Evolutionary conservation across 1,140 invertebrate genomes (phyloP), one percentile per base, ranked within the genome.

Genomic region (Eriosoma lanigerum): DNA sequence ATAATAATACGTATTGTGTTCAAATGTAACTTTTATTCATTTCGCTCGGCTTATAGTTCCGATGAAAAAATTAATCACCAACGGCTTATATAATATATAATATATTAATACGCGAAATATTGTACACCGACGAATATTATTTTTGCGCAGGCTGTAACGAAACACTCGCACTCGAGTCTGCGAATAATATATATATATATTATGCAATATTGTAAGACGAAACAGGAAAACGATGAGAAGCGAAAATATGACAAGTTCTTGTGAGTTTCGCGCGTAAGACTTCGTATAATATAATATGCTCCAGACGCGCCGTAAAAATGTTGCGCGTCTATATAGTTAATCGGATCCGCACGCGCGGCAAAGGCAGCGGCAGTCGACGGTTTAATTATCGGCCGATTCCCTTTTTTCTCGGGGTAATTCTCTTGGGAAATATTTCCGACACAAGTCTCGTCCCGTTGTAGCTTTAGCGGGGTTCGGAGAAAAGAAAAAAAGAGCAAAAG

Each of bases 311-410:
- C n/a, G 73, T 60, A 76, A 76, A 78, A 78, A 78, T 58, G 21
- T 78, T 56, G 75, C 54, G 54, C 32, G 32, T 29, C 29, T 1
- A n/a, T 6, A 21, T 13, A 32, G 38, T 78, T 78, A 78, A 78
- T 78, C 75, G 75, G 75, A 78, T 78, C 75, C 56, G 44, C 9
- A n/a, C n/a, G 52, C 64, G 60, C 62, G 32, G 38, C n/a, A 46
- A 66, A 60, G 26, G n/a, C 44, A 66, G 64, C 17, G 5, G 38
- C 10, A 19, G 32, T 52, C 56, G 56, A 26, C 38, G 38, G 75
- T 78, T 78, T 78, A 78, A 78, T 78, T 78, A 78, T 78, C 75
- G 75, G 75, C 38, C 54, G 75, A 76, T 76, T 76, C 73, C 32
- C 52, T 75, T 75, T 54, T 54, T 60, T 76, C 38, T 26, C 38